Evolutionary conservation across 2,113 vertebrate species (phyloP).

Genomic region (Tiliqua scincoides): DNA sequence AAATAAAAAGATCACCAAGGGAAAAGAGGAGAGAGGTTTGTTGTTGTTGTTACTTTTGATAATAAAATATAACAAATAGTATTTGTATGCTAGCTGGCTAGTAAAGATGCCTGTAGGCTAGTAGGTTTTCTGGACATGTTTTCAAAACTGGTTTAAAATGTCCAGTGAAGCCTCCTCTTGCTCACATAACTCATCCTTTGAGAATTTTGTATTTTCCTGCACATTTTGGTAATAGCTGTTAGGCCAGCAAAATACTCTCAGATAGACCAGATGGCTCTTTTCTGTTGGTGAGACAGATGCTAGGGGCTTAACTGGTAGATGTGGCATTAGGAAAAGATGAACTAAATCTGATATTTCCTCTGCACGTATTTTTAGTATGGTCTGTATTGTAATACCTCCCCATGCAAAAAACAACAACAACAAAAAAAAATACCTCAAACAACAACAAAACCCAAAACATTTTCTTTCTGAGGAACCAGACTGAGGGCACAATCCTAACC

Average conservation of each 20-base stretch:
- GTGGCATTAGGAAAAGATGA: rapidly evolving
- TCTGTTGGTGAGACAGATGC: background rate
- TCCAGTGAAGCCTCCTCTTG: background rate
- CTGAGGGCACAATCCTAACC: too few relatives aligned
- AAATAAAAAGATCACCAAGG: background rate
- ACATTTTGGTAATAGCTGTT: background rate
- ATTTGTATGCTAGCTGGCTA: background rate
- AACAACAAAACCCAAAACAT: background rate
- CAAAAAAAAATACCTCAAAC: too few relatives aligned
- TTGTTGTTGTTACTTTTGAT: too few relatives aligned
- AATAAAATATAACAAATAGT: too few relatives aligned
- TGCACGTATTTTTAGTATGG: background rate
- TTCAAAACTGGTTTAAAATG: background rate
- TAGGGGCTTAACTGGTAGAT: background rate
- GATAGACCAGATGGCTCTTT: background rate
- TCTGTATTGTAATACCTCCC: conserved; percentile 1
- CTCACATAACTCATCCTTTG: background rate
- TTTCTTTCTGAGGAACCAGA: conserved; percentile 6
- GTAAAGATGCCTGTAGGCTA: background rate
- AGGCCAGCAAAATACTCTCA: background rate
- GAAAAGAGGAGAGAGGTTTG: background rate
- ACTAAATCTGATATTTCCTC: background rate
- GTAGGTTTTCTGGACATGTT: background rate
- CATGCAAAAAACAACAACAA: background rate
- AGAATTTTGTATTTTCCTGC: background rate